Evolutionary conservation across 2,113 vertebrate genomes (phyloP), one percentile per base, ranked within the genome.

Genomic region (Sinosuthora webbiana): DNA sequence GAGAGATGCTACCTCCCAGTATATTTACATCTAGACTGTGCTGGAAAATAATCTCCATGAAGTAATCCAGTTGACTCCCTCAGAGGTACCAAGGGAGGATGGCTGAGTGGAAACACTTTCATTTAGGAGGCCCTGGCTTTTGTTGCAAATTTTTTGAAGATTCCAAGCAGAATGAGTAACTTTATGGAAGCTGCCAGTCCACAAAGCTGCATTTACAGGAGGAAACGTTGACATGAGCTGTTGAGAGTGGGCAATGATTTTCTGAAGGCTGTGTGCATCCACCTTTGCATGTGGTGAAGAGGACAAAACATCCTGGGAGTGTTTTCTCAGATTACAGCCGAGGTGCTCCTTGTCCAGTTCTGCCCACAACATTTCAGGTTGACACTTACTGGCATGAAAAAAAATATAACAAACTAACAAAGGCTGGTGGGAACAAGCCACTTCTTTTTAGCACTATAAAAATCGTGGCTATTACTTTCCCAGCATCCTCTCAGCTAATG

Each of bases 401-500:
- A 41, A 33, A 14, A 10, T n/a, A n/a, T n/a, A n/a, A n/a, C 9
- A 50, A 35, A 15, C 37, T 2, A 15, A 24, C 35, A 53, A 71
- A 89, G 35, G 64, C 30, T 2, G 9, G 13, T 44, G 0, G 3
- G 74, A 94, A n/a, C 67, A 87, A 89, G 39, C 41, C 50, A 21
- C 67, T 95, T 52, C 49, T 89, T 92, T 94, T 87, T 65, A 85
- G 63, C 20, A 13, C 78, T 74, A 2, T 81, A 47, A 89, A 73
- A 85, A 80, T 67, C 0, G 0, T 70, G 89, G 64, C 76, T 94
- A 17, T 95, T 94, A 53, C 83, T 52, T 93, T 95, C 80, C 80
- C 83, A 76, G 68, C 56, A 60, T 90, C 90, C 75, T 90, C 44
- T 92, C 85, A 94, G 92, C 73, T 94, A 86, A 95, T 92, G 88